Evolutionary conservation across 2,797 vertebrate genomes (phyloP), one percentile per base, ranked within the genome.

Genomic region (Schizopygopsis malacanthus): DNA sequence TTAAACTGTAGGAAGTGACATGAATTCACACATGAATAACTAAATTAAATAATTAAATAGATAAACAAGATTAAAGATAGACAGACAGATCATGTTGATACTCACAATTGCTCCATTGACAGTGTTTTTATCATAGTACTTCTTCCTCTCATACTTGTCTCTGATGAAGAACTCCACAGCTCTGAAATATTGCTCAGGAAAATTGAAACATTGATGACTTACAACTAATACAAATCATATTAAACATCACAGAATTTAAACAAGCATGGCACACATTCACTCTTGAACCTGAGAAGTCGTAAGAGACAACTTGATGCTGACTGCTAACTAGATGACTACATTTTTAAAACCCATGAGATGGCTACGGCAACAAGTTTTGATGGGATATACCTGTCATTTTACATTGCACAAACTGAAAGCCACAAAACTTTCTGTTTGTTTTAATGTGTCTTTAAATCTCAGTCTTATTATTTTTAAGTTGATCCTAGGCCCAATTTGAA

Each of bases 81-180:
- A 45, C 0, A 5, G 43, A 11, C 2, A 22, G 6, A 20, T 1
- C 8, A 54, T 6, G 7, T 56, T 39, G 2, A 22, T 95, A 97
- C 98, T 98, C 96, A 99, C 98, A 85, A 92, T 94, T 91, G 95
- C 92, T 91, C 95, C 85, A 83, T 95, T 94, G 90, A 91, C 22
- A 59, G 95, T 96, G 85, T 97, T 98, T 94, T 97, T 97, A 93
- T 99, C 95, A 0, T 96, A 96, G 92, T 98, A 99, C 92, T 98
- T 98, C 96, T 99, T 99, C 95, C 97, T 98, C 92, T 99, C 98
- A 0, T 99, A 99, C 92, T 99, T 99, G 95, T 99, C 98, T 93
- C 98, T 96, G 95, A 99, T 98, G 94, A 99, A 99, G 94, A 99
- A 97, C 91, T 99, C 98, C 94, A 99, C 98, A 75, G 98, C 96